A percentile compares a stretch with the other conserved stretches of the same genome.
Evolutionary conservation across 1,140 invertebrate genomes (phyloP).

Genomic region (Diprion similis): DNA sequence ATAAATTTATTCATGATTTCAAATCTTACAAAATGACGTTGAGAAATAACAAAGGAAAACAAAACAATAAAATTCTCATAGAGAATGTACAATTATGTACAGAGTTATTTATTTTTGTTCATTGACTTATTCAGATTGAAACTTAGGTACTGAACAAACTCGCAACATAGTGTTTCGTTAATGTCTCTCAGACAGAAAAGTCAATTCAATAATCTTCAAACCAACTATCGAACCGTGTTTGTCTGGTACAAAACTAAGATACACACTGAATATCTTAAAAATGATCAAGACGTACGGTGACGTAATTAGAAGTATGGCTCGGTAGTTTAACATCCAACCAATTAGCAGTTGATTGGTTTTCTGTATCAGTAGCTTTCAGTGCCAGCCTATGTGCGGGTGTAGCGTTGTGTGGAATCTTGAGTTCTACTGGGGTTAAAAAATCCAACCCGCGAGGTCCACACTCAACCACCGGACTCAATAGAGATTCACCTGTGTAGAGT

Average conservation of each 20-base stretch:
- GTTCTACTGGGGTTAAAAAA: slow-evolving; percentile 86
- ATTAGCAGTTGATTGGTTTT: slow-evolving; percentile 61
- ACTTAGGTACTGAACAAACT: slow-evolving; percentile 14
- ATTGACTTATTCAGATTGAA: slow-evolving; percentile 13
- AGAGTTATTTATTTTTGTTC: slow-evolving; percentile 2
- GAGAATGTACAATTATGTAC: slow-evolving; percentile 27
- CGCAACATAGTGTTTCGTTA: background rate
- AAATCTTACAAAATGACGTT: background rate
- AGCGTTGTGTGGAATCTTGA: slow-evolving; percentile 79
- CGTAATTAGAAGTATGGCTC: slow-evolving; percentile 82
- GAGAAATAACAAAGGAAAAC: slow-evolving; percentile 6
- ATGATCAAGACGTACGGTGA: slow-evolving; percentile 89
- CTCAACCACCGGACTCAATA: slow-evolving; percentile 92
- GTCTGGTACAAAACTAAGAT: background rate
- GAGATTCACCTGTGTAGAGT: slow-evolving; percentile 80
- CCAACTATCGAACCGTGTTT: background rate
- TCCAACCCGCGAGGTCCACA: slow-evolving; percentile 92
- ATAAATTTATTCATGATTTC: slow-evolving; percentile 11
- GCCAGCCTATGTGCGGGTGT: slow-evolving; percentile 74
- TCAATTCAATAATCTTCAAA: too few relatives aligned
- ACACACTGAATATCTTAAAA: slow-evolving; percentile 66
- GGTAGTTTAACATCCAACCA: slow-evolving; percentile 79
- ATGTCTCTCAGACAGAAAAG: too few relatives aligned
- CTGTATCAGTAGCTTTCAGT: slow-evolving; percentile 83
- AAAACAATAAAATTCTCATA: slow-evolving; percentile 29